Base-by-base conservation (phyloP, 2,113 vertebrate species). In the Tetrao urogallus region DNA sequence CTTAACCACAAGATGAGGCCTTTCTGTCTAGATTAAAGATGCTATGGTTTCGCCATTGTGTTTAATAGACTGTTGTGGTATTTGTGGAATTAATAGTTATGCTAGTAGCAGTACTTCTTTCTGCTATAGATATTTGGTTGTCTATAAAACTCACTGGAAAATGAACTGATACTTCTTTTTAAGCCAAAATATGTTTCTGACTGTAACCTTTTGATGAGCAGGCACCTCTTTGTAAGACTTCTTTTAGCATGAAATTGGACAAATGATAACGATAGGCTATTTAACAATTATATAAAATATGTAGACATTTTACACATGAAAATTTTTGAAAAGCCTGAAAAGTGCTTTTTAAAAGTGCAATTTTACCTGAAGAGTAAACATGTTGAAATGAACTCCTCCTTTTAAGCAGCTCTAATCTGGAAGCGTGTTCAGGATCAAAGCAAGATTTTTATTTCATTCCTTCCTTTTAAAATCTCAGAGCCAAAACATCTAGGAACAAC, bases 161-260 rank as follows among this genome's bases (percentile, higher is more conserved):
- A 86, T 38, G 76, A 96, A 93, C 45, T 73, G 72, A 88, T 95
- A 8, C 4, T 25, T 70, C 71, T 96, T 95, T 96, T 95, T 91
- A 92, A 94, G 48, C 67, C 36, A 60, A 76, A 93, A 22, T 48
- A 52, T 89, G 28, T 88, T 88, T 85, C 25, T 76, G 90, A 10
- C 17, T 83, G 22, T 70, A 73, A 72, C 17, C n/a, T 75, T 93
- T 87, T 85, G 80, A 54, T 77, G 74, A 77, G 28, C 85, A 65
- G 15, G 28, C 3, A 6, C 15, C 43, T 61, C 42, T 89, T 66
- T 72, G 77, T 95, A 92, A 84, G 82, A 85, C 48, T 77, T 66
- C 4, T 18, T 88, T 90, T 82, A 73, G 34, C 64, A 69, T 75
- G 76, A 81, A 89, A 88, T 61, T 92, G 8, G 13, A 60, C 52